Evolutionary conservation across 2,797 vertebrate species (phyloP).

Genomic region (Forpus xanthops): DNA sequence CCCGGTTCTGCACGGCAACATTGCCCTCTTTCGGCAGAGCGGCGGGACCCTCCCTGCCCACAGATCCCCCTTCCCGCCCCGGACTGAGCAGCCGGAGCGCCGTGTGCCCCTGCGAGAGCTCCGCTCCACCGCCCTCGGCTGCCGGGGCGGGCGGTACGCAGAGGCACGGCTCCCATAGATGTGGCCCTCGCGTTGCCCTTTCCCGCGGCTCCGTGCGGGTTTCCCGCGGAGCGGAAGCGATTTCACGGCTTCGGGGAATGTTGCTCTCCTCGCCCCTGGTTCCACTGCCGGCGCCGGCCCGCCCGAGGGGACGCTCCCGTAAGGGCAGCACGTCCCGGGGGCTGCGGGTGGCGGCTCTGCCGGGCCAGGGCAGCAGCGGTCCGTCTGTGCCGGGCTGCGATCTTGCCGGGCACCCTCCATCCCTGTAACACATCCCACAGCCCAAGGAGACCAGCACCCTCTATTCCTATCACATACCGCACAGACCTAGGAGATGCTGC

Average conservation of each 20-base stretch:
- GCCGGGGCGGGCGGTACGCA: not conserved
- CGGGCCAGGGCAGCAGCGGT: not conserved
- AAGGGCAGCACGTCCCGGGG: not conserved
- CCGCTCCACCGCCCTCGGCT: not conserved
- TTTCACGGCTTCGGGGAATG: not conserved
- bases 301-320: not conserved
- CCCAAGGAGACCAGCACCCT: not conserved
- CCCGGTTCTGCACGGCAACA: conserved; percentile 72
- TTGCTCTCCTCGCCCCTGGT: not conserved
- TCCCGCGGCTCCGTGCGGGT: not conserved
- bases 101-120: not conserved
- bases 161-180: not conserved
- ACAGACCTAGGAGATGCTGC: not conserved
- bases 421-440: not conserved
- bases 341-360: not conserved
- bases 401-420: not conserved
- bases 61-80: not conserved
- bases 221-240: not conserved
- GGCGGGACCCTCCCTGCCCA: not conserved
- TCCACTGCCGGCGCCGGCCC: not conserved
- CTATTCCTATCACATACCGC: not conserved
- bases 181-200: not conserved
- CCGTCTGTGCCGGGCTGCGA: not conserved
- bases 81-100: not conserved
- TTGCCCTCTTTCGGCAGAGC: conserved; percentile 78